Base-by-base conservation (phyloP, 2,888 invertebrate genomes). In the Harpalus rufipes region DNA sequence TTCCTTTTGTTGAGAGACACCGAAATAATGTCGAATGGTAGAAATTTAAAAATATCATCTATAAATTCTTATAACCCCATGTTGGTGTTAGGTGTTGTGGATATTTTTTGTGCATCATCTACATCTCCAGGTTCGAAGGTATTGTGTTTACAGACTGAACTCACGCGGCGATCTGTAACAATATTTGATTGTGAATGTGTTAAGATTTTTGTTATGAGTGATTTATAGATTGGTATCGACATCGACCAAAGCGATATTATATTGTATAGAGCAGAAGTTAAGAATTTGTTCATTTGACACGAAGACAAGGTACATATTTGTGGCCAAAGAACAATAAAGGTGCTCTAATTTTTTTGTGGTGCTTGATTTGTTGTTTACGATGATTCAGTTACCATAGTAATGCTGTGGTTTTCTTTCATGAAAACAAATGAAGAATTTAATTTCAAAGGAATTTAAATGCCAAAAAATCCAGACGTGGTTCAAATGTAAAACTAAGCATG, bases 131-230 rank as follows among this genome's bases (percentile, higher is more conserved):
- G 7, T 39, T 63, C 14, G 72, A 14, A 32, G 32, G 72, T 74
- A 74, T 44, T 74, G 44, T 74, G 72, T 74, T 74, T 51, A 74
- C 72, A 18, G 72, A 4, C 18, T 8, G 18, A 14, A 16, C 51
- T 74, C 72, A 74, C 14, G 72, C 44, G 72, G 72, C 5, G 72
- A 74, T 74, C 72, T 74, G 72, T 74, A 74, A 44, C 72, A 74
- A 74, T 74, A 74, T 74, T 74, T 74, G 72, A 74, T 74, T 74
- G 44, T 74, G 72, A 74, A 74, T 74, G 72, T 74, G 72, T 44
- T 74, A 74, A 74, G 72, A 74, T 74, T 74, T 74, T 44, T 51
- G 72, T 51, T 74, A 74, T 74, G 41, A 12, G 44, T 74, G 72
- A 74, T 74, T 74, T 74, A 74, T 74, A 7, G 72, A 74, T 74